Percentiles rank a stretch among this genome's conserved stretches.
Conservation (phyloP, 2,888 invertebrate genomes). For the Torymus auratus region DNA sequence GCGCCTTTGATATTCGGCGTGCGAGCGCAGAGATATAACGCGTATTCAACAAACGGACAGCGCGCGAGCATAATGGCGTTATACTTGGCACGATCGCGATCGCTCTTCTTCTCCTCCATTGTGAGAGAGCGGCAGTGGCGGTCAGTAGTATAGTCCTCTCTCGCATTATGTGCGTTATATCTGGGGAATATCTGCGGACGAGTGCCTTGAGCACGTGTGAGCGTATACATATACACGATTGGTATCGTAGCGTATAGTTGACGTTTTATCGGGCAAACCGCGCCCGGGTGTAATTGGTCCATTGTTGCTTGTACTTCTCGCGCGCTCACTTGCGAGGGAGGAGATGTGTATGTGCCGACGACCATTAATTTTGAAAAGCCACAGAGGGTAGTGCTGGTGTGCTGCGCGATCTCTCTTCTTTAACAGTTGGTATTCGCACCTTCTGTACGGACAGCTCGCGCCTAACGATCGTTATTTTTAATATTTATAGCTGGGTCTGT, state of each 20-base stretch:
- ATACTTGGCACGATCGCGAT: conserved; percentile 62
- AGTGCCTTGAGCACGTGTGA: background rate
- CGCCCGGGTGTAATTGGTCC: conserved; percentile 67
- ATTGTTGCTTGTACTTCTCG: conserved; percentile 65
- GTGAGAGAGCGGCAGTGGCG: no score
- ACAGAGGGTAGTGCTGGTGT: background rate
- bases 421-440: conserved; percentile 4
- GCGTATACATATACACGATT: conserved; percentile 61
- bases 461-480: conserved; percentile 31
- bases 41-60: conserved; percentile 1
- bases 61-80: conserved; percentile 61
- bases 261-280: conserved; percentile 67
- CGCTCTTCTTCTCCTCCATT: conserved; percentile 56
- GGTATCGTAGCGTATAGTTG: conserved; percentile 64
- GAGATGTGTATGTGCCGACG: background rate
- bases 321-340: background rate
- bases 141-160: no score
- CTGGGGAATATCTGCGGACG: conserved; percentile 51
- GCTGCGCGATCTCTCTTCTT: background rate
- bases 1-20: conserved; percentile 46
- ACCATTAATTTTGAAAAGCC: conserved; percentile 21
- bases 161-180: conserved; percentile 59
- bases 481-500: conserved; percentile 32
- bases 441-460: background rate
- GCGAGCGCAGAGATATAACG: conserved; percentile 7